Conservation (phyloP, 2,113 vertebrate genomes). For the Brachirus orientalis region DNA sequence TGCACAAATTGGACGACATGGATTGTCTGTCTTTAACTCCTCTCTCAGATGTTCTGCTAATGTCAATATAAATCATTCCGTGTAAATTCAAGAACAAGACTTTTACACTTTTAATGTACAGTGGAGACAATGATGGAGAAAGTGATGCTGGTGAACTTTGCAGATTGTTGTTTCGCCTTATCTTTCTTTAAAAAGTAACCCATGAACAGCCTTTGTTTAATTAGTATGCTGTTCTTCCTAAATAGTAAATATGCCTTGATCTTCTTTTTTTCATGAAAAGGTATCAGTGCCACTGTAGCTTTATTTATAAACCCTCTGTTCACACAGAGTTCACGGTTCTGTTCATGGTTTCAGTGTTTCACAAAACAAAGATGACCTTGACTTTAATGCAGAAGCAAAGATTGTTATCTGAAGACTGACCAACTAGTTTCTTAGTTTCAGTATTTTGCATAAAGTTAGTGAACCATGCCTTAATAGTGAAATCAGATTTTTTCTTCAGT, state of each 20-base stretch:
- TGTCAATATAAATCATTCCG: too few relatives aligned
- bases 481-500: constrained; percentile 22
- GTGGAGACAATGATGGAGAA: too few relatives aligned
- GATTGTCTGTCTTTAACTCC: too few relatives aligned
- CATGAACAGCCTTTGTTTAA: too few relatives aligned
- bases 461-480: not conserved
- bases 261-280: constrained; percentile 7
- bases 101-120: too few relatives aligned
- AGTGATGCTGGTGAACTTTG: too few relatives aligned
- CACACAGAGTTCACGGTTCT: not conserved
- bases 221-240: too few relatives aligned
- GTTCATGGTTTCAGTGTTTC: constrained; percentile 10
- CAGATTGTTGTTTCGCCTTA: too few relatives aligned
- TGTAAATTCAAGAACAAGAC: too few relatives aligned
- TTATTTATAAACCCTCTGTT: not conserved
- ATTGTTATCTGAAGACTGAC: not conserved
- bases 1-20: too few relatives aligned
- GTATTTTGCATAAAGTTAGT: not conserved
- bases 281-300: not conserved
- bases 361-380: not conserved
- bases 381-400: not conserved
- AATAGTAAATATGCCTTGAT: not conserved
- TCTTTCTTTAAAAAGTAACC: too few relatives aligned
- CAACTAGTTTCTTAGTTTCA: not conserved
- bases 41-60: too few relatives aligned